These are phyloP conservation scores for Philereme vetulata DNA, from an alignment of 2,888 invertebrate genomes.

Conservation along the genomic window DNA sequence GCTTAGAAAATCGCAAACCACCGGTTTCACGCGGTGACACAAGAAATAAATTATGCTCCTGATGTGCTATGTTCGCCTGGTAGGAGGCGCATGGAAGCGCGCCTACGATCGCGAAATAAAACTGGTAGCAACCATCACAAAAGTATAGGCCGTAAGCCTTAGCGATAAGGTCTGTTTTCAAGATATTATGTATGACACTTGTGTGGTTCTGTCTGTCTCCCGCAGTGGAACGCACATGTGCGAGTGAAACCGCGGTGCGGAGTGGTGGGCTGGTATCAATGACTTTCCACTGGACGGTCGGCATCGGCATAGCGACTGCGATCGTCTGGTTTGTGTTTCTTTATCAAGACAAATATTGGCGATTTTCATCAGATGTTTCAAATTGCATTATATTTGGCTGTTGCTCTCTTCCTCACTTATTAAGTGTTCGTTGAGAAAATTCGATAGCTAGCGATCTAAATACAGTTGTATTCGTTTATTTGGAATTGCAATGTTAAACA, in stretches of 20 bases:
- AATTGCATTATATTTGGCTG: background rate
- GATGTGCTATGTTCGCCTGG: conserved; percentile 56
- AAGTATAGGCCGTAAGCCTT: conserved; percentile 4
- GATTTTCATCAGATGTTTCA: conserved; percentile 2
- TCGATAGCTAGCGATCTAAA: no score
- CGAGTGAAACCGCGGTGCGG: conserved; percentile 42
- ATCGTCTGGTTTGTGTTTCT: conserved; percentile 3
- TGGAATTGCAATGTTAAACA: no score
- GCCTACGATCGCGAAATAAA: conserved; percentile 46
- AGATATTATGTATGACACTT: background rate
- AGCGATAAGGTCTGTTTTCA: conserved; percentile 12
- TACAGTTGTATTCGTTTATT: no score
- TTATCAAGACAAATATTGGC: conserved; percentile 12
- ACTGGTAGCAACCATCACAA: conserved; percentile 25
- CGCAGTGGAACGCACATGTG: conserved; percentile 44
- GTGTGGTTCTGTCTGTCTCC: conserved; percentile 33
- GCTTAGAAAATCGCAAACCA: conserved; percentile 22
- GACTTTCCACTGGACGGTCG: conserved; percentile 28
- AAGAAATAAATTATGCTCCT: conserved; percentile 37
- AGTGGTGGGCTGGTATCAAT: conserved; percentile 44
- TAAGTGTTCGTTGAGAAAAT: no score
- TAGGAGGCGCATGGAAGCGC: conserved; percentile 69
- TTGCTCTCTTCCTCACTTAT: no score
- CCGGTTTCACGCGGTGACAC: conserved; percentile 28
- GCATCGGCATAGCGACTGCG: conserved; percentile 13